These are phyloP conservation scores for Zygogramma bicolorata DNA, from an alignment of 2,888 invertebrate genomes.

Conservation along the genomic window DNA sequence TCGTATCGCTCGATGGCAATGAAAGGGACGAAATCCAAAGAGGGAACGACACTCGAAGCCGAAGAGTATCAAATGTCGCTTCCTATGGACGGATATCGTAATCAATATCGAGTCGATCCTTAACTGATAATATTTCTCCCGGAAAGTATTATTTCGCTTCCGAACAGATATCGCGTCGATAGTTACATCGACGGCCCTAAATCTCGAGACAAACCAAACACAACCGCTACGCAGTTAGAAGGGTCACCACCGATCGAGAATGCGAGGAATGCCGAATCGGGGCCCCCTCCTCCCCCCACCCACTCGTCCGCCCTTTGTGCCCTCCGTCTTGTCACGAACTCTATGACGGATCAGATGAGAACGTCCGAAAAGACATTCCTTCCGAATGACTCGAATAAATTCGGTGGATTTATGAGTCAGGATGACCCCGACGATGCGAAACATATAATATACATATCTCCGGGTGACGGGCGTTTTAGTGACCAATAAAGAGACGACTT, in stretches of 20 bases:
- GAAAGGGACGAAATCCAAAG: too few species aligned
- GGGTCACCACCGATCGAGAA: background rate
- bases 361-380: background rate
- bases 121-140: too few species aligned
- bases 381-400: background rate
- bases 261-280: background rate
- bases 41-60: too few species aligned
- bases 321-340: background rate
- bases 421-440: background rate
- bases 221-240: background rate
- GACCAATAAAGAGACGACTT: background rate
- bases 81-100: too few species aligned
- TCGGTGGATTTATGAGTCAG: constrained; percentile 2
- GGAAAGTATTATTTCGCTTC: too few species aligned
- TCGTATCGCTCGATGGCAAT: too few species aligned
- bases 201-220: too few species aligned
- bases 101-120: too few species aligned
- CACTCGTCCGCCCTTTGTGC: background rate
- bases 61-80: too few species aligned
- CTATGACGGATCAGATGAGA: background rate
- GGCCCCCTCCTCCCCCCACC: background rate
- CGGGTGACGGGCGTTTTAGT: background rate
- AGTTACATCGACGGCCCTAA: too few species aligned
- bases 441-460: background rate
- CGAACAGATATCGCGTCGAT: too few species aligned